Evolutionary conservation across 35 echinoderm and acorn worm species (phyloP).

Genomic region (Ophiothrix spiculata): DNA sequence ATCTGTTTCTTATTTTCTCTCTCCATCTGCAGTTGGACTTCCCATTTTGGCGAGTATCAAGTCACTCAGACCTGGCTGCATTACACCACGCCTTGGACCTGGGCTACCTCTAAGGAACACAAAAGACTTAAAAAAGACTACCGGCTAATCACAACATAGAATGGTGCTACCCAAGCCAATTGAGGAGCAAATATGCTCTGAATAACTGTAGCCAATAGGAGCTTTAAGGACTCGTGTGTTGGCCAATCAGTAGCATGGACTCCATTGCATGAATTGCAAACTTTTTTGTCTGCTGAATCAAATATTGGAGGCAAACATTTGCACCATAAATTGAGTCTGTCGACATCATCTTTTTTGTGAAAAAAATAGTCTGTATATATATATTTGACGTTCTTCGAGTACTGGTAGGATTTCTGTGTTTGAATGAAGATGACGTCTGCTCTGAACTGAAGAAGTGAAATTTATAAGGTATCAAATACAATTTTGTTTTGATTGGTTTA

Average conservation of each 20-base stretch:
- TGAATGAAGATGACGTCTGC: not conserved
- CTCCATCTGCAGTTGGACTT: slow-evolving; percentile 81
- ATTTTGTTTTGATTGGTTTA: slow-evolving; percentile 3
- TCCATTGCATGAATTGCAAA: slow-evolving; percentile 3
- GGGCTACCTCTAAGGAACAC: slow-evolving; percentile 83
- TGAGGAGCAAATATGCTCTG: slow-evolving; percentile 3
- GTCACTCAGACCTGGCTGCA: slow-evolving; percentile 94
- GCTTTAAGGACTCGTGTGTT: not conserved
- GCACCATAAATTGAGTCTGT: not conserved
- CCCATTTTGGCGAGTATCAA: slow-evolving; percentile 98
- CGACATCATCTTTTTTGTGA: not conserved
- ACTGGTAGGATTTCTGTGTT: not conserved
- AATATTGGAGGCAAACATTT: not conserved
- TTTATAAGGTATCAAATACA: not conserved
- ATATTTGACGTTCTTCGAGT: slow-evolving; percentile 15
- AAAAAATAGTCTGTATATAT: slow-evolving; percentile 2
- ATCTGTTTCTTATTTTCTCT: slow-evolving; percentile 25
- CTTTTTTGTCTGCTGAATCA: not conserved
- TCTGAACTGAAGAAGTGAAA: not conserved
- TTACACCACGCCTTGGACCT: slow-evolving; percentile 97
- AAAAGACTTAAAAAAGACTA: not conserved
- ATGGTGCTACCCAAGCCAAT: slow-evolving; percentile 11
- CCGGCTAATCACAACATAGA: not conserved
- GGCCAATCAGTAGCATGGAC: not conserved
- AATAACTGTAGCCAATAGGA: slow-evolving; percentile 1